phyloP scores from a whole-genome alignment of 2,797 vertebrate species.

The Platalea minor region DNA sequence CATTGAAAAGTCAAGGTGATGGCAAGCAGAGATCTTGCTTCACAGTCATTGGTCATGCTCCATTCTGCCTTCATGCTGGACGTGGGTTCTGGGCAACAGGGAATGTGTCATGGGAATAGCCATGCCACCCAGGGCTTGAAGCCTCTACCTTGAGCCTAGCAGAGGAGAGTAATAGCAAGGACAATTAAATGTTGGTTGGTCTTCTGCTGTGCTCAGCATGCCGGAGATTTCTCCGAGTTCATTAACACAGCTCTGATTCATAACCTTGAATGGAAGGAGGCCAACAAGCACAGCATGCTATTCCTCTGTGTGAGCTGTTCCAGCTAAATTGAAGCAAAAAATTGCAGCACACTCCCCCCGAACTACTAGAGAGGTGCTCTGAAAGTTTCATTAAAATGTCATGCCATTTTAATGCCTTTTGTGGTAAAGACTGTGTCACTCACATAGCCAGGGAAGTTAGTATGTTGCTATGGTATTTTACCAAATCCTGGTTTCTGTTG shows the following conservation, averaged over 20 bases:
- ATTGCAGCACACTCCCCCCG: background rate
- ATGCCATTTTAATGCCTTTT: background rate
- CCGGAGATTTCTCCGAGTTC: background rate
- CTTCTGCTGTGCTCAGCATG: background rate
- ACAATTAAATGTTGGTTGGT: slow-evolving; percentile 10
- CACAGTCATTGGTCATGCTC: background rate
- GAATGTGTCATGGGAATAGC: background rate
- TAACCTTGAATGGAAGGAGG: slow-evolving; percentile 1
- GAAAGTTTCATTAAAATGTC: background rate
- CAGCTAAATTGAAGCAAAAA: slow-evolving; percentile 7
- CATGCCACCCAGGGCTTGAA: background rate
- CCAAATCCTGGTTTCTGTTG: background rate
- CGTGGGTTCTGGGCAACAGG: background rate
- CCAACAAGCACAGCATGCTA: background rate
- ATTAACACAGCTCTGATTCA: slow-evolving; percentile 28
- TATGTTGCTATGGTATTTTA: background rate
- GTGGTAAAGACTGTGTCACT: background rate
- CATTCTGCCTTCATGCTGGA: background rate
- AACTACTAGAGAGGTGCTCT: background rate
- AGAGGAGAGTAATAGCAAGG: background rate
- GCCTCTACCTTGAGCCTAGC: background rate
- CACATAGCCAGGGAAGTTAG: background rate
- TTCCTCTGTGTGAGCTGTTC: background rate
- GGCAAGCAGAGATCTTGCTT: background rate
- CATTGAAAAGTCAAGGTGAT: background rate